Evolutionary conservation across 2,888 invertebrate genomes (phyloP).

Genomic region (Cistogaster globosa): DNA sequence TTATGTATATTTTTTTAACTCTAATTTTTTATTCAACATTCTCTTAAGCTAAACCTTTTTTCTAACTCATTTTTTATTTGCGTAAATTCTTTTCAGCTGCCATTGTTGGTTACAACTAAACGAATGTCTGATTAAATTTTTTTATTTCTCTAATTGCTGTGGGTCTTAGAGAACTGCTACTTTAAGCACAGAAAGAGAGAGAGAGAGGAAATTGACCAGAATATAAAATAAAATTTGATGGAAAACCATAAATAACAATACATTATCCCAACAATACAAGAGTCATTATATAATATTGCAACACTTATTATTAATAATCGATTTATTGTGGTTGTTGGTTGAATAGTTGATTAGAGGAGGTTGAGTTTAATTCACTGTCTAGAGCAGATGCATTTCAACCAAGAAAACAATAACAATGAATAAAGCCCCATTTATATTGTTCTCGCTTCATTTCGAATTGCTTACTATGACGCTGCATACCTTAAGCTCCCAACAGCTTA

Average conservation of each 20-base stretch:
- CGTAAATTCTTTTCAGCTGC: too few relatives aligned
- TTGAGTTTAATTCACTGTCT: slow-evolving; percentile 27
- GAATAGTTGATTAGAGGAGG: slow-evolving; percentile 4
- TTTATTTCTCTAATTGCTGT: slow-evolving; percentile 45
- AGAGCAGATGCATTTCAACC: slow-evolving; percentile 30
- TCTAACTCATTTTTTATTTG: too few relatives aligned
- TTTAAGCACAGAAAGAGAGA: too few relatives aligned
- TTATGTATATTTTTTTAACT: too few relatives aligned
- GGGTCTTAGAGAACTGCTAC: neutral
- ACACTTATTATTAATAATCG: too few relatives aligned
- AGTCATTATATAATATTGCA: neutral
- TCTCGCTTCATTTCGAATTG: neutral
- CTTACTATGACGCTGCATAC: neutral
- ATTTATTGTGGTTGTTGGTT: slow-evolving; percentile 53
- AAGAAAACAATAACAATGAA: too few relatives aligned
- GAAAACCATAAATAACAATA: neutral
- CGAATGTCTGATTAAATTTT: slow-evolving; percentile 27
- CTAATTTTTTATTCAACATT: too few relatives aligned
- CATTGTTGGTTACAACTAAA: neutral
- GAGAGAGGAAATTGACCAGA: too few relatives aligned
- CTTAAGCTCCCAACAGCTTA: neutral
- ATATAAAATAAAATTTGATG: neutral
- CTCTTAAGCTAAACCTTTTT: too few relatives aligned
- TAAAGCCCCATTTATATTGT: too few relatives aligned
- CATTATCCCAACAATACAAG: slow-evolving; percentile 6